A percentile compares a stretch with the other conserved stretches of the same genome.
phyloP scores from a whole-genome alignment of 2,797 vertebrate species.

The Luscinia megarhynchos region DNA sequence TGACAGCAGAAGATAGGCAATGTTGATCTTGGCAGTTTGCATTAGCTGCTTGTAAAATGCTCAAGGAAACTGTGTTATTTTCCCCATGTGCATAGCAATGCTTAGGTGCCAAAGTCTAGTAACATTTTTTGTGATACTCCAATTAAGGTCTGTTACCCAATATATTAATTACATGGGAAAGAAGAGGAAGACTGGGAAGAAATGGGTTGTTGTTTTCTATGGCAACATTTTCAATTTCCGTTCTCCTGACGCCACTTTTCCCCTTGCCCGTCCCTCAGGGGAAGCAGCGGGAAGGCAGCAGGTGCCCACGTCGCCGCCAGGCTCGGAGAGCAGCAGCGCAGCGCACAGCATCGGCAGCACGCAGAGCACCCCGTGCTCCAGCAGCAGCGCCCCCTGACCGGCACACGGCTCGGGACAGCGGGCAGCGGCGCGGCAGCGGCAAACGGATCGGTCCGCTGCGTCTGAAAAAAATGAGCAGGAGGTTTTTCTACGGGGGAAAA shows the following conservation, averaged over 20 bases:
- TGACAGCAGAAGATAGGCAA: neutral
- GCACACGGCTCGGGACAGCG: conserved; percentile 6
- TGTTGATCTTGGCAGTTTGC: neutral
- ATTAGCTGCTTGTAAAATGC: neutral
- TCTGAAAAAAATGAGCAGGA: conserved; percentile 29
- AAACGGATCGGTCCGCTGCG: conserved; percentile 62
- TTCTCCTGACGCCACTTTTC: neutral
- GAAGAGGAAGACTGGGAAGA: neutral
- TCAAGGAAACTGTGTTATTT: neutral
- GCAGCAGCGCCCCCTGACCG: conserved; percentile 91
- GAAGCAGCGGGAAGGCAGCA: conserved; percentile 81
- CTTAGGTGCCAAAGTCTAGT: neutral
- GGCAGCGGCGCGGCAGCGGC: conserved; percentile 21
- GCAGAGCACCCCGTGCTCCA: conserved; percentile 95
- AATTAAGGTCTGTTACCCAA: neutral
- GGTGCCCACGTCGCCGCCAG: conserved; percentile 83
- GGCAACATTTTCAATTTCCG: neutral
- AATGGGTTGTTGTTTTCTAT: neutral
- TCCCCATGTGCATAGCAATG: neutral
- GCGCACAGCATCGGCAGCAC: conserved; percentile 96
- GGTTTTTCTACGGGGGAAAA: neutral
- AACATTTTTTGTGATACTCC: neutral
- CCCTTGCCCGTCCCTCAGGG: conserved; percentile 75
- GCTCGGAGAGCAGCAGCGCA: conserved; percentile 94
- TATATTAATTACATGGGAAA: neutral